Percentiles rank a stretch among this genome's conserved stretches.
phyloP scores from a whole-genome alignment of 2,113 vertebrate genomes.

The Gymnarchus niloticus region DNA sequence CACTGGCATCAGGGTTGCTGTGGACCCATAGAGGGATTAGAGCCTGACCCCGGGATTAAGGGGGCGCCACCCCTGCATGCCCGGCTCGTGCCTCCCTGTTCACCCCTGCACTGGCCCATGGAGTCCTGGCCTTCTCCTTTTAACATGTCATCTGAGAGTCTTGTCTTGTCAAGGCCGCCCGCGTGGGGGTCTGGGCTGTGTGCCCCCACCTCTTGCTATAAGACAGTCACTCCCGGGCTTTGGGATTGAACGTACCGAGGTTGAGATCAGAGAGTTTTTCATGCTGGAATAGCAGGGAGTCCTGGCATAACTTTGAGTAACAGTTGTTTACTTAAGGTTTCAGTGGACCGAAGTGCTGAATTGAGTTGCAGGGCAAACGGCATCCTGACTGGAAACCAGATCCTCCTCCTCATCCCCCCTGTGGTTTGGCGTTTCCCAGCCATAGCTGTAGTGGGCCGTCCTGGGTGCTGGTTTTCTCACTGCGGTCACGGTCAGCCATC shows the following conservation, averaged over 20 bases:
- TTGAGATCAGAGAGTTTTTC: background rate
- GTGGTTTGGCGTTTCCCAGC: background rate
- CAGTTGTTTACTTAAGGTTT: constrained; percentile 16
- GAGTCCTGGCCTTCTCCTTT: constrained; percentile 35
- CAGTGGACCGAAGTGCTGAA: background rate
- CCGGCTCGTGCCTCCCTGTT: constrained; percentile 36
- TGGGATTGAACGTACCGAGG: background rate
- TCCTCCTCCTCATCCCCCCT: background rate
- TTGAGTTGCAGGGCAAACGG: background rate
- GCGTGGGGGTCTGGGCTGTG: background rate
- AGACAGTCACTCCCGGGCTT: background rate
- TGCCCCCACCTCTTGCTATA: background rate
- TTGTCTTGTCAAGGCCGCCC: background rate
- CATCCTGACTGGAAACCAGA: background rate
- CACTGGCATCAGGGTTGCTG: constrained; percentile 52
- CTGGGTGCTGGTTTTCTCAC: background rate
- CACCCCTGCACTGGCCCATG: background rate
- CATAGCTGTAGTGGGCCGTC: background rate
- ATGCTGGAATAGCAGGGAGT: background rate
- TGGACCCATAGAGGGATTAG: constrained; percentile 57
- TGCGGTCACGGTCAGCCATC: background rate
- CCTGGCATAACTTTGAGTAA: constrained; percentile 13
- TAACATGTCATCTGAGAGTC: constrained; percentile 13
- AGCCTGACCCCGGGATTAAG: constrained; percentile 52
- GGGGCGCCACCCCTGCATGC: constrained; percentile 51